Percentiles rank a stretch among this genome's conserved stretches.
Evolutionary conservation across 2,797 vertebrate genomes (phyloP).

Genomic region (Cryptoblepharus egeriae): DNA sequence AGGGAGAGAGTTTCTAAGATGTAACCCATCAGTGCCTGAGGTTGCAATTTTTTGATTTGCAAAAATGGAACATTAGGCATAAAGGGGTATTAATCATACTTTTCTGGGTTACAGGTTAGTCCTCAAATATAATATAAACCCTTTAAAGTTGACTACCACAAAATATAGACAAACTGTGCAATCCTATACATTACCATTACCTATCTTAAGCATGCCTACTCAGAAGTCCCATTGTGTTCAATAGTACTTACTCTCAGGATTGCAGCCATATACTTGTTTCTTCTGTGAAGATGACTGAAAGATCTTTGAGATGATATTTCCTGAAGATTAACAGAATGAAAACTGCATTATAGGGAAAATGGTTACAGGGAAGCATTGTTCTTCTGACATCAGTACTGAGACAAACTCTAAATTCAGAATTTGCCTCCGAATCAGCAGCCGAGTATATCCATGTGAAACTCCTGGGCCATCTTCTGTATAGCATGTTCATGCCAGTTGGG

Average conservation of each 20-base stretch:
- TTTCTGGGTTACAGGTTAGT: conserved; percentile 45
- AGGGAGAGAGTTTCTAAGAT: conserved; percentile 12
- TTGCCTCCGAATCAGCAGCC: background rate
- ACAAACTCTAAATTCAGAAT: background rate
- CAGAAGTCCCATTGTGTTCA: too few relatives aligned
- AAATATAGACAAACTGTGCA: background rate
- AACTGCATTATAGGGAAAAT: background rate
- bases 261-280: accelerated
- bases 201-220: too few relatives aligned
- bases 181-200: too few relatives aligned
- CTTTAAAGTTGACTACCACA: conserved; percentile 12
- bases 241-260: too few relatives aligned
- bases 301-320: background rate
- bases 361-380: background rate
- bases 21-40: too few relatives aligned
- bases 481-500: too few relatives aligned
- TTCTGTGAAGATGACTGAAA: conserved; percentile 15
- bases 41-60: too few relatives aligned
- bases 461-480: background rate
- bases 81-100: background rate
- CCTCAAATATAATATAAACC: background rate
- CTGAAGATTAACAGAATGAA: background rate
- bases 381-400: background rate
- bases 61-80: too few relatives aligned
- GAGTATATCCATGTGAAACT: background rate